These are phyloP conservation scores for Catocala nupta DNA, from an alignment of 2,888 invertebrate genomes.

Conservation along the genomic window DNA sequence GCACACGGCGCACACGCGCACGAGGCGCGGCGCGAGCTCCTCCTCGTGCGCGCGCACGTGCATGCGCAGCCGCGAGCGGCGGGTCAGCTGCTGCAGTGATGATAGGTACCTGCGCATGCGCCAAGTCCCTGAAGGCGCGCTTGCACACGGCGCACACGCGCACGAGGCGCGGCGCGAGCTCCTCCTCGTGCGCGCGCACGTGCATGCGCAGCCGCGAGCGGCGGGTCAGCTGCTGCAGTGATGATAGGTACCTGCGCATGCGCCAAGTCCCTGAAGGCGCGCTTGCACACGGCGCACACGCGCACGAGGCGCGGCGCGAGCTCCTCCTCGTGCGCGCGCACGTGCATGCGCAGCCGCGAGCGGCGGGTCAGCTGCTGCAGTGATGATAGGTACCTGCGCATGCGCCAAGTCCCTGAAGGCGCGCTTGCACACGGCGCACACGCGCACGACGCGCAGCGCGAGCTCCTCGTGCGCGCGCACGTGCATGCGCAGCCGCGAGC, in stretches of 20 bases:
- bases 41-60: conserved; percentile 84
- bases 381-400: conserved; percentile 60
- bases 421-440: conserved; percentile 72
- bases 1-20: conserved; percentile 75
- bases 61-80: conserved; percentile 83
- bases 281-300: conserved; percentile 72
- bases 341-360: conserved; percentile 83
- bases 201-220: conserved; percentile 84
- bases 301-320: conserved; percentile 68
- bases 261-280: conserved; percentile 69
- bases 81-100: conserved; percentile 80
- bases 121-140: conserved; percentile 70
- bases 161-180: conserved; percentile 68
- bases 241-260: conserved; percentile 64
- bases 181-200: conserved; percentile 82
- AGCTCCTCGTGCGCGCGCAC: conserved; percentile 82
- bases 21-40: conserved; percentile 67
- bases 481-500: conserved; percentile 84
- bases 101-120: conserved; percentile 63
- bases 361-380: conserved; percentile 83
- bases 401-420: conserved; percentile 70
- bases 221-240: conserved; percentile 81
- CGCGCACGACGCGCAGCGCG: conserved; percentile 67
- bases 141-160: conserved; percentile 73
- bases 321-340: conserved; percentile 83